phyloP scores from a whole-genome alignment of 1,140 invertebrate genomes.

The Mylabris phalerata region DNA sequence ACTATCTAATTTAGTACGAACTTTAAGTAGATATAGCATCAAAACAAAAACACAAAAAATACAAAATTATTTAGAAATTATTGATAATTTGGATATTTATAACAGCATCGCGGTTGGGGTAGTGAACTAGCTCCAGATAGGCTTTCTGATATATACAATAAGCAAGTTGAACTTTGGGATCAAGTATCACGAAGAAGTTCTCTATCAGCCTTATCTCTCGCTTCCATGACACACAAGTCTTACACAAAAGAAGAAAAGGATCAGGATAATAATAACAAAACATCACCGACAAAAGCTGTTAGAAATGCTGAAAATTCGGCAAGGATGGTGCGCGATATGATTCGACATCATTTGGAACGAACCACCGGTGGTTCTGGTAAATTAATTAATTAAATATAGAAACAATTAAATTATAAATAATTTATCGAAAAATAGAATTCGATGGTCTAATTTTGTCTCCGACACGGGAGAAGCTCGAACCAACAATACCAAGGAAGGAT shows the following conservation, averaged over 20 bases:
- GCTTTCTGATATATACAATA: constrained; percentile 67
- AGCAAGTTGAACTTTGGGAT: constrained; percentile 80
- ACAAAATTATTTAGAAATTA: too few relatives aligned
- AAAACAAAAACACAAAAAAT: too few relatives aligned
- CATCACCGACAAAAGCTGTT: constrained; percentile 55
- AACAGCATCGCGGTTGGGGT: constrained; percentile 81
- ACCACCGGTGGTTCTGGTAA: constrained; percentile 57
- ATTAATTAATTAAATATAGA: not conserved
- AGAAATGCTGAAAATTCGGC: constrained; percentile 46
- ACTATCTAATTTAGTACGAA: too few relatives aligned
- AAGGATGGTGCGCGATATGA: constrained; percentile 47
- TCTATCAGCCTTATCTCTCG: constrained; percentile 79
- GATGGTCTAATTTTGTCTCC: constrained; percentile 53
- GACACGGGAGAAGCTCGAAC: constrained; percentile 64
- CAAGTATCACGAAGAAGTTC: constrained; percentile 81
- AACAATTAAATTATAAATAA: constrained; percentile 6
- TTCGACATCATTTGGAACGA: constrained; percentile 63
- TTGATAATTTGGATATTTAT: constrained; percentile 27
- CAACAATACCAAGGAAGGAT: constrained; percentile 57
- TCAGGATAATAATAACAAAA: constrained; percentile 75
- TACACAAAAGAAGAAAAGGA: constrained; percentile 83
- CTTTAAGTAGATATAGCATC: too few relatives aligned
- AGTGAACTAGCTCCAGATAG: constrained; percentile 76
- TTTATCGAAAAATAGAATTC: constrained; percentile 27
- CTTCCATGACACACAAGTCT: constrained; percentile 72